Conservation (phyloP, 2,797 vertebrate genomes). For the Manis pentadactyla region DNA sequence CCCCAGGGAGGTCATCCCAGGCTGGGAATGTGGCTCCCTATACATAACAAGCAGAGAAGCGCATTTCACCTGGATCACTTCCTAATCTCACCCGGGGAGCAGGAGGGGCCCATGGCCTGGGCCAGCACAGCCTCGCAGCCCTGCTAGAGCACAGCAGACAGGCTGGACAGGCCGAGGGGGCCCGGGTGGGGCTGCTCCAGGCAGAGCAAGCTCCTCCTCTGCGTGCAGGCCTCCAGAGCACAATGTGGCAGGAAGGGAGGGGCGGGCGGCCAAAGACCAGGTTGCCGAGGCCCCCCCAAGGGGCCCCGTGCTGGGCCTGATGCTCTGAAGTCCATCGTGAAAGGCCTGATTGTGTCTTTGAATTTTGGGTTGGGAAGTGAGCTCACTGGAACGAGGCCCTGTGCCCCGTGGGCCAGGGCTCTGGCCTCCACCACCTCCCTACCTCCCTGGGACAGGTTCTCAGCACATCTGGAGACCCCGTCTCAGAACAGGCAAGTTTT, state of each 20-base stretch:
- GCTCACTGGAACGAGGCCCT: too few relatives aligned
- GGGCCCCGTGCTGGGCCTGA: not conserved
- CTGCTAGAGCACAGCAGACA: not conserved
- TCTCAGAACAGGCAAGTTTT: too few relatives aligned
- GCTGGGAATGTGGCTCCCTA: not conserved
- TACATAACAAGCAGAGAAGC: not conserved
- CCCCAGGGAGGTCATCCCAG: not conserved
- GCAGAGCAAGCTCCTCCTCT: too few relatives aligned
- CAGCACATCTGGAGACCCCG: too few relatives aligned
- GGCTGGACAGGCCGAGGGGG: too few relatives aligned
- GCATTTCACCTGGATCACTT: not conserved
- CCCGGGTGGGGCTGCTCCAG: fast-evolving
- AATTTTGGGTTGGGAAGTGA: not conserved
- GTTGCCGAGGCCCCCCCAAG: not conserved
- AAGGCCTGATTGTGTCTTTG: not conserved
- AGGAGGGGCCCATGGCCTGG: not conserved
- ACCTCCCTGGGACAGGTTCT: not conserved
- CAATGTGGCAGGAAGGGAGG: fast-evolving
- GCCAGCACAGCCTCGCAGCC: not conserved
- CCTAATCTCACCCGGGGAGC: not conserved
- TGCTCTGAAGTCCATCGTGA: not conserved
- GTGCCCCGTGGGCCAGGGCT: not conserved
- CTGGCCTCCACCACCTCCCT: not conserved
- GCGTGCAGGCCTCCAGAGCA: not conserved
- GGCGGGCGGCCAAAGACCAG: not conserved